These are phyloP conservation scores for Oedothorax gibbosus DNA, from an alignment of 1,140 invertebrate genomes.

Conservation along the genomic window DNA sequence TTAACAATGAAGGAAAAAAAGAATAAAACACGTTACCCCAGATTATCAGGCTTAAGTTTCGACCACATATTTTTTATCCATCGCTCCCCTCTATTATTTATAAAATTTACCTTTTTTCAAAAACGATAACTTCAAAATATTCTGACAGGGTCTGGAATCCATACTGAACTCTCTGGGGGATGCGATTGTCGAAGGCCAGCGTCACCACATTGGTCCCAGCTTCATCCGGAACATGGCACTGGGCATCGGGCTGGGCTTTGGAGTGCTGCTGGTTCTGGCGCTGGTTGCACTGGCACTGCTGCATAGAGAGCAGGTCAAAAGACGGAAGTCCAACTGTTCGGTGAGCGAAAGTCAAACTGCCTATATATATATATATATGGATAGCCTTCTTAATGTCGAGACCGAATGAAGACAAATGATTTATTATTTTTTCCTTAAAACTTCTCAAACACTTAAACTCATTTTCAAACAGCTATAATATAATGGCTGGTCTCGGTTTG, in stretches of 20 bases:
- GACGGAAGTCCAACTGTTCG: constrained; percentile 8
- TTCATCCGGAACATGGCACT: background rate
- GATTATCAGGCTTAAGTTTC: too few relatives aligned
- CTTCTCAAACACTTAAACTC: too few relatives aligned
- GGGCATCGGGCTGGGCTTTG: constrained; percentile 19
- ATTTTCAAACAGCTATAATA: too few relatives aligned
- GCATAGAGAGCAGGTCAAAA: background rate
- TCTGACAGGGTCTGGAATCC: constrained; percentile 42
- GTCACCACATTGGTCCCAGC: background rate
- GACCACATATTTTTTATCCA: too few relatives aligned
- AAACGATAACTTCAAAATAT: background rate
- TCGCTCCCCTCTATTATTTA: too few relatives aligned
- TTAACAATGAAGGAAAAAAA: too few relatives aligned
- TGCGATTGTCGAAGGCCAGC: constrained; percentile 8
- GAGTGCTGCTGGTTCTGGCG: background rate
- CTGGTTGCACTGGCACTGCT: background rate
- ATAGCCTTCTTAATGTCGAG: background rate
- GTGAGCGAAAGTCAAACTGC: constrained; percentile 16
- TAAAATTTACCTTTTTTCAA: too few relatives aligned
- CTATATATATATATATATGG: constrained; percentile 1
- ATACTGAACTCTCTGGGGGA: constrained; percentile 47
- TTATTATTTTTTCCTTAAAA: too few relatives aligned
- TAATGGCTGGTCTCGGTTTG: too few relatives aligned
- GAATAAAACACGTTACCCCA: too few relatives aligned
- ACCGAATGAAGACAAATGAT: background rate